Conservation (phyloP, 2,888 invertebrate genomes). For the Adelphocoris suturalis region DNA sequence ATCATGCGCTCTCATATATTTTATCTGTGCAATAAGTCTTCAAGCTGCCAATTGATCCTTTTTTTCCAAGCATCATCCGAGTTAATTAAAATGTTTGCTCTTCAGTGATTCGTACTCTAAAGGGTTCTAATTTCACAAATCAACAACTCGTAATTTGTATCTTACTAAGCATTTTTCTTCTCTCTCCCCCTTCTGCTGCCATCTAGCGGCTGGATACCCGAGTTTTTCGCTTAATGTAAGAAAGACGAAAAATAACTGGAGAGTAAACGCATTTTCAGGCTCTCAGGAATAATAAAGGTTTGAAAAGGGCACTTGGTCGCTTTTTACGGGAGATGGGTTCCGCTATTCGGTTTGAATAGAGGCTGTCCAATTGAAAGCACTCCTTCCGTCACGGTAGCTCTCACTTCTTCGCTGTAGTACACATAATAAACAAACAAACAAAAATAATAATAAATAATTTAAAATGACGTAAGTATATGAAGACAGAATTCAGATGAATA, state of each 20-base stretch:
- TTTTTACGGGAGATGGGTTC: constrained; percentile 16
- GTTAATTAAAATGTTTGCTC: not conserved
- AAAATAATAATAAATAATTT: not conserved
- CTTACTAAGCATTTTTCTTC: not conserved
- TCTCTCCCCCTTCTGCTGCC: not conserved
- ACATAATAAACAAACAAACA: not conserved
- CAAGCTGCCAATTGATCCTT: not conserved
- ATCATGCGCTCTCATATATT: too few species aligned
- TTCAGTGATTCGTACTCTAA: not conserved
- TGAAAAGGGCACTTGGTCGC: constrained; percentile 20
- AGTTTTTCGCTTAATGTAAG: not conserved
- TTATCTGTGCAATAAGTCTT: not conserved
- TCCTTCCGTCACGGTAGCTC: not conserved
- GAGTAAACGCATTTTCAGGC: not conserved
- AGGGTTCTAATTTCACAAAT: not conserved
- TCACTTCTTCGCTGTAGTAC: not conserved
- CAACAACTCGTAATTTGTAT: not conserved
- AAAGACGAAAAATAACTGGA: not conserved
- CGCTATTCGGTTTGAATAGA: not conserved
- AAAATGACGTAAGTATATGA: not conserved
- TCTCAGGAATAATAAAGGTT: not conserved
- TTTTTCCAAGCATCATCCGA: not conserved
- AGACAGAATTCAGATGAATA: not conserved
- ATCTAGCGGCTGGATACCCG: not conserved
- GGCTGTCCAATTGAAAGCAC: not conserved